Conservation (phyloP, 1,140 invertebrate species). For the Danaus melanippus region DNA sequence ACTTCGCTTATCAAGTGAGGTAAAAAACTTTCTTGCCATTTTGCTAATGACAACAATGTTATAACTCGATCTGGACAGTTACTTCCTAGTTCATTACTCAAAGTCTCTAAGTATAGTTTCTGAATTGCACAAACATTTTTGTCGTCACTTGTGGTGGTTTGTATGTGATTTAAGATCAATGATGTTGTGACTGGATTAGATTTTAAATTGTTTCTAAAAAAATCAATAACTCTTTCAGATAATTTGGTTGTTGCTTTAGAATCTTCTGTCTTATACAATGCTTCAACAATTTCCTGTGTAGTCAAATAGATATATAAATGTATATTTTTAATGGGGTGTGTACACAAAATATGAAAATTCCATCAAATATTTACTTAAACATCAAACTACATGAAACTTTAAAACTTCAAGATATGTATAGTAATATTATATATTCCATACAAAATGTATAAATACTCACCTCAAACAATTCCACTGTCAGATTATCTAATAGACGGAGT, state of each 20-base stretch:
- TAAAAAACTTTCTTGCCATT: conserved; percentile 43
- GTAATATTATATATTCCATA: no score
- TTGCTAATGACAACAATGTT: conserved; percentile 45
- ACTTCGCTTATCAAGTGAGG: conserved; percentile 41
- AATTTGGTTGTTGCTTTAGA: conserved; percentile 36
- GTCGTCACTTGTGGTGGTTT: conserved; percentile 28
- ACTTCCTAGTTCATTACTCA: conserved; percentile 43
- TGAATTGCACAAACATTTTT: conserved; percentile 41
- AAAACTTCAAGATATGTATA: no score
- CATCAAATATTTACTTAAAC: no score
- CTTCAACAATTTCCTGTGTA: conserved; percentile 48
- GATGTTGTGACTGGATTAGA: conserved; percentile 57
- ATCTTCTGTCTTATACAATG: conserved; percentile 39
- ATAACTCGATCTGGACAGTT: conserved; percentile 46
- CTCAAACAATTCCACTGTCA: conserved; percentile 41
- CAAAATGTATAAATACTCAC: conserved; percentile 27
- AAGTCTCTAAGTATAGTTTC: conserved; percentile 42
- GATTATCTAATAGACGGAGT: conserved; percentile 45
- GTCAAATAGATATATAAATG: no score
- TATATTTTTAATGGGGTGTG: no score
- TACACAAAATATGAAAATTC: no score
- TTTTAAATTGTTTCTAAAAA: conserved; percentile 50
- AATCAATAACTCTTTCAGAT: conserved; percentile 32
- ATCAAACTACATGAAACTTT: no score
- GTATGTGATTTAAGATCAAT: conserved; percentile 38